Conservation (phyloP, 2,888 invertebrate species). For the Tetragonula carbonaria region DNA sequence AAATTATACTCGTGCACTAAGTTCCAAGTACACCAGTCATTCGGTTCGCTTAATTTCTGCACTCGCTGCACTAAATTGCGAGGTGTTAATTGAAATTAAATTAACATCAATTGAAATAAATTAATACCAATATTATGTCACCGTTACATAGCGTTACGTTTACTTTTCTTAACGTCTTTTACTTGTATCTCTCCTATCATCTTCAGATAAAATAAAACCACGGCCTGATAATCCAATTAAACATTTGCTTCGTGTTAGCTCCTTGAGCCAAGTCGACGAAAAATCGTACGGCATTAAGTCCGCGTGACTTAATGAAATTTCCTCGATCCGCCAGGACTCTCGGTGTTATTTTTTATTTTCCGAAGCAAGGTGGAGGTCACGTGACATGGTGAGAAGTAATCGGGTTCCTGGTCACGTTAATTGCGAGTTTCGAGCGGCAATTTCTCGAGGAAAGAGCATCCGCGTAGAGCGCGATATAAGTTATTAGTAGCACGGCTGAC, state of each 20-base stretch:
- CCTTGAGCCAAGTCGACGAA: neutral
- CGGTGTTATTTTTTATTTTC: neutral
- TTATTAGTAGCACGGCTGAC: slow-evolving; percentile 19
- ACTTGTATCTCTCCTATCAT: too few species aligned
- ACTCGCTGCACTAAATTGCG: neutral
- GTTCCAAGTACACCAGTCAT: neutral
- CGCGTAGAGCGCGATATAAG: slow-evolving; percentile 9
- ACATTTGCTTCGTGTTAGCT: neutral
- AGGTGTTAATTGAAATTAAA: too few species aligned
- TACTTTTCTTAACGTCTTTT: too few species aligned
- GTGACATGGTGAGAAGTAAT: slow-evolving; percentile 1
- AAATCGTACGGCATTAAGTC: neutral
- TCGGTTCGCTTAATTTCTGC: neutral
- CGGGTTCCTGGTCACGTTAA: slow-evolving; percentile 24
- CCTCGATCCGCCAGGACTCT: neutral
- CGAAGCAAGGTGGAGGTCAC: too few species aligned
- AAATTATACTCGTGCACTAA: neutral
- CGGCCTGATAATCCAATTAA: neutral
- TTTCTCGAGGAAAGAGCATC: slow-evolving; percentile 17
- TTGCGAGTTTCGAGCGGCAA: slow-evolving; percentile 14
- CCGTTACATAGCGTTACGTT: too few species aligned
- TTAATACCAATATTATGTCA: too few species aligned
- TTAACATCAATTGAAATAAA: too few species aligned
- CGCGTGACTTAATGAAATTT: neutral
- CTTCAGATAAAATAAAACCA: too few species aligned